Conservation (phyloP, 92 coral and sea anemone genomes). For the Parazoanthus swiftii region DNA sequence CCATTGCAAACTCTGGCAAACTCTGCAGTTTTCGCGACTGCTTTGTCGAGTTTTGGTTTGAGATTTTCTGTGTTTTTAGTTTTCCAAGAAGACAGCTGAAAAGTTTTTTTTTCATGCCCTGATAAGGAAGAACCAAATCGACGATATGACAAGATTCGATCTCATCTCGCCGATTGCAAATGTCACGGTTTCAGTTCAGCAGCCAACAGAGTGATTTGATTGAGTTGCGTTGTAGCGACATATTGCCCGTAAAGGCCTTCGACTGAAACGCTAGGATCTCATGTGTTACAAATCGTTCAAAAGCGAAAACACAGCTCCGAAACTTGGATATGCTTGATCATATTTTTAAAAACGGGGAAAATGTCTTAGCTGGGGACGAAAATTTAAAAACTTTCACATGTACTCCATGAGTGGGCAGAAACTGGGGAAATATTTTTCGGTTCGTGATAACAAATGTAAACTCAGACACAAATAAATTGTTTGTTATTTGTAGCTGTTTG, state of each 20-base stretch:
- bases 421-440: neutral
- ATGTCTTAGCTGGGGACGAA: neutral
- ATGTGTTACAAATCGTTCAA: neutral
- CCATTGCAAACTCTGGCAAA: neutral
- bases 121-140: neutral
- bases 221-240: neutral
- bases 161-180: neutral
- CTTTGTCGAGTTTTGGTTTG: neutral
- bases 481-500: neutral
- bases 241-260: neutral
- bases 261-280: neutral
- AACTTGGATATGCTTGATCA: neutral
- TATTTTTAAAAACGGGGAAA: neutral
- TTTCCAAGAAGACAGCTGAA: neutral
- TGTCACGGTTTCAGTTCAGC: neutral
- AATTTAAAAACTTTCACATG: neutral
- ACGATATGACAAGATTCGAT: neutral
- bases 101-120: neutral
- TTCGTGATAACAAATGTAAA: constrained; percentile 4
- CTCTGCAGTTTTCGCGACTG: neutral
- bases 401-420: neutral
- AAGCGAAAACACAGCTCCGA: neutral
- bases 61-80: neutral
- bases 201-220: neutral
- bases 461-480: neutral